A percentile compares a stretch with the other conserved stretches of the same genome.
Conservation (phyloP, 2,113 vertebrate genomes). For the Boleophthalmus pectinirostris region DNA sequence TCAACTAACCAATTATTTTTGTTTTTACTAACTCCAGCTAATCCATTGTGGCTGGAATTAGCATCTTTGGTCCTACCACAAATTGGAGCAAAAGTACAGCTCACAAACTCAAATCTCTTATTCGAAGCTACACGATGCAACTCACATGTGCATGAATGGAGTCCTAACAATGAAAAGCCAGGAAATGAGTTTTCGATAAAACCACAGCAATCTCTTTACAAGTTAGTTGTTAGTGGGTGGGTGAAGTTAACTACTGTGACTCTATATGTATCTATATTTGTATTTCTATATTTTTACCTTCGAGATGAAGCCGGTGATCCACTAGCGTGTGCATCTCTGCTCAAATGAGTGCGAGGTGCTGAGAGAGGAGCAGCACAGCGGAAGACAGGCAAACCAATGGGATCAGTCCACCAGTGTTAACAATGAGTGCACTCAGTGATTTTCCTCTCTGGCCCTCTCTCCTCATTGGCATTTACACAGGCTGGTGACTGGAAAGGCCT, state of each 20-base stretch:
- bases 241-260: neutral
- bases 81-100: no score
- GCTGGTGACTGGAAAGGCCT: constrained; percentile 47
- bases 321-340: constrained; percentile 28
- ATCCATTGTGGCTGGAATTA: no score
- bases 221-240: neutral
- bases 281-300: constrained; percentile 45
- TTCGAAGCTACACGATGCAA: no score
- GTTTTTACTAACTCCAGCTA: no score
- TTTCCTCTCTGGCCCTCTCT: constrained; percentile 50
- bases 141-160: neutral
- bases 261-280: neutral
- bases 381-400: constrained; percentile 9
- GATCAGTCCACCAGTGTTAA: constrained; percentile 20
- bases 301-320: neutral
- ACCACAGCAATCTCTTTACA: neutral
- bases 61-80: no score
- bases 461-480: constrained; percentile 31
- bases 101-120: no score
- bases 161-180: neutral
- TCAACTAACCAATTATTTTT: no score
- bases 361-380: constrained; percentile 29
- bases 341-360: constrained; percentile 30
- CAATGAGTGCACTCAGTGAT: constrained; percentile 51
- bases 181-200: no score